Conservation (phyloP, 2,797 vertebrate species). For the Gambelia wislizenii region DNA sequence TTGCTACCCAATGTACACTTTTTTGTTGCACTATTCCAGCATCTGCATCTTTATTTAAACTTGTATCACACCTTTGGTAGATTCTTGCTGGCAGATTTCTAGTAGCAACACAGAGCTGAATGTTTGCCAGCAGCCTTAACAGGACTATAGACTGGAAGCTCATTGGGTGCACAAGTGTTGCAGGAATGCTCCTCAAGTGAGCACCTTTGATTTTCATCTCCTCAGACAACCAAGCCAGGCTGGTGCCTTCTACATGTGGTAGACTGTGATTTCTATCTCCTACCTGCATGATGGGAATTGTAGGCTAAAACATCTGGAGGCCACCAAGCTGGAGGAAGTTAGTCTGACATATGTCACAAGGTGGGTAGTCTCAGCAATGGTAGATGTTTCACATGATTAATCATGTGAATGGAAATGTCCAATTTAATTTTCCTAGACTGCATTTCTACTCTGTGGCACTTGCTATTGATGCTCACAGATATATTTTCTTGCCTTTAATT, state of each 20-base stretch:
- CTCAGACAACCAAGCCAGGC: background rate
- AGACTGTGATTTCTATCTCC: too few species aligned
- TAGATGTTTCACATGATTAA: background rate
- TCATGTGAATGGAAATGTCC: background rate
- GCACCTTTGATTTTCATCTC: background rate
- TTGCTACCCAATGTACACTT: background rate
- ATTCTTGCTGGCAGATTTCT: background rate
- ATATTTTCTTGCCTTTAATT: background rate
- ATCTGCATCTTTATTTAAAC: background rate
- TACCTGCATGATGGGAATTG: too few species aligned
- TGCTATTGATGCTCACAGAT: background rate
- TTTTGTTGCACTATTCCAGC: background rate
- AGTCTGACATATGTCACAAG: background rate
- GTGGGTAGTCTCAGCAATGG: background rate
- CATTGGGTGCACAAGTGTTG: too few species aligned
- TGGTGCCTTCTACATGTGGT: too few species aligned
- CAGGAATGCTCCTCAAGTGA: background rate
- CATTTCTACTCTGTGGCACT: background rate
- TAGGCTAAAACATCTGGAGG: too few species aligned
- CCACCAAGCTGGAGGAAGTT: background rate
- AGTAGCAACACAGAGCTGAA: background rate
- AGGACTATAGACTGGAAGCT: too few species aligned
- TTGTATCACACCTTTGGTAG: background rate
- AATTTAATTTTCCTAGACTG: background rate
- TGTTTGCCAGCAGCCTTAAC: background rate